Evolutionary conservation across 2,113 vertebrate species (phyloP).

Genomic region (Paracyprichromis sp.): DNA sequence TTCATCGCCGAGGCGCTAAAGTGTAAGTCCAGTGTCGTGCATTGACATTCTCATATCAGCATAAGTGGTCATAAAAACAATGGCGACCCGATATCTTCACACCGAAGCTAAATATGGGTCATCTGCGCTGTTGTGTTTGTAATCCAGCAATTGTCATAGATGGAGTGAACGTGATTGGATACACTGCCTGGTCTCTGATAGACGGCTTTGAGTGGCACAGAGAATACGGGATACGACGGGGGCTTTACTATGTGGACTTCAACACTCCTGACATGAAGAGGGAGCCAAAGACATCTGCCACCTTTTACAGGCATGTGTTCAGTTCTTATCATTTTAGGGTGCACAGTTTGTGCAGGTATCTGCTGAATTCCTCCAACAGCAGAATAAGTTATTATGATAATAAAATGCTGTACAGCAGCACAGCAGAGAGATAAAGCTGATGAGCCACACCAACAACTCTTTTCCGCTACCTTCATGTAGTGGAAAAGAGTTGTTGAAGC

Average conservation of each 20-base stretch:
- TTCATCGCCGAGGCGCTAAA: conserved; percentile 91
- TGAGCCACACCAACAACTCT: not conserved
- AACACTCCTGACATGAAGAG: conserved; percentile 83
- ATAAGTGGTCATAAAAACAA: not conserved
- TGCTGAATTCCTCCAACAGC: not conserved
- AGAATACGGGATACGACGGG: conserved; percentile 85
- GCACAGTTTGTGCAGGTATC: not conserved
- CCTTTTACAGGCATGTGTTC: conserved; percentile 77
- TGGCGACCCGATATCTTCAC: not conserved
- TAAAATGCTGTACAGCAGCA: not conserved
- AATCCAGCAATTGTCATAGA: conserved; percentile 82
- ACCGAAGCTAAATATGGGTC: not conserved
- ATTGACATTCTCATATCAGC: not conserved
- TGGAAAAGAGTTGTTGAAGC: not conserved
- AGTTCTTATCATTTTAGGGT: not conserved
- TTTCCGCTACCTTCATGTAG: not conserved
- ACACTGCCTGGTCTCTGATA: conserved; percentile 93
- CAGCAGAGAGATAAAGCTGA: not conserved
- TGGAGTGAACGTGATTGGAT: conserved; percentile 83
- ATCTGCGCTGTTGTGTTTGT: not conserved
- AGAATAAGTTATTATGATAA: not conserved
- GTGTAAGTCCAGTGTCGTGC: conserved; percentile 67
- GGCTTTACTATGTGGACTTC: conserved; percentile 93
- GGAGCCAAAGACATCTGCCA: conserved; percentile 87
- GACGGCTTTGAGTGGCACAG: conserved; percentile 95